A percentile compares a stretch with the other conserved stretches of the same genome.
Evolutionary conservation across 1,140 invertebrate genomes (phyloP).

Genomic region (Drosophila kikkawai): DNA sequence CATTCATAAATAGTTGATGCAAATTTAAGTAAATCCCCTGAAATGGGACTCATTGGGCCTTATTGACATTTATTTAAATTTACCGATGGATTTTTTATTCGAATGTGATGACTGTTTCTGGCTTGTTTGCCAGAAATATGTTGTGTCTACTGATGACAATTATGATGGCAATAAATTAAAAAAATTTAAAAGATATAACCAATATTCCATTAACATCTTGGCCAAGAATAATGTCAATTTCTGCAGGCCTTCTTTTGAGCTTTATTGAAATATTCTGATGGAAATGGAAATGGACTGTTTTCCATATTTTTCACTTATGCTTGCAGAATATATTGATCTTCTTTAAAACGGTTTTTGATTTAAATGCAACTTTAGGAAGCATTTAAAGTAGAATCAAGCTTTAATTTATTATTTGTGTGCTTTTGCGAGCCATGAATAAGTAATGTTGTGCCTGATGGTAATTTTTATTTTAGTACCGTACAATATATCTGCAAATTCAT

Average conservation of each 20-base stretch:
- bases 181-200: too few species aligned
- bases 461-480: background rate
- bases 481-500: background rate
- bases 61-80: conserved; percentile 10
- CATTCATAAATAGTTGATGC: conserved; percentile 33
- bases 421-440: background rate
- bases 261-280: background rate
- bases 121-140: conserved; percentile 1
- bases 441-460: background rate
- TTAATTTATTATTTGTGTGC: background rate
- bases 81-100: conserved; percentile 5
- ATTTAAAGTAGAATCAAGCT: background rate
- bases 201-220: too few species aligned
- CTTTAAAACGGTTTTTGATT: conserved; percentile 1
- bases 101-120: background rate
- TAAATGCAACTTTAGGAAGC: background rate
- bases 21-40: conserved; percentile 18
- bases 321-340: conserved; percentile 1
- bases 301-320: background rate
- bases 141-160: background rate
- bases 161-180: background rate
- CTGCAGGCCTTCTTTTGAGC: background rate
- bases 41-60: conserved; percentile 5
- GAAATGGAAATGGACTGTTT: background rate
- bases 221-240: too few species aligned